Evolutionary conservation across 2,113 vertebrate species (phyloP).

Genomic region (Anseranas semipalmata): DNA sequence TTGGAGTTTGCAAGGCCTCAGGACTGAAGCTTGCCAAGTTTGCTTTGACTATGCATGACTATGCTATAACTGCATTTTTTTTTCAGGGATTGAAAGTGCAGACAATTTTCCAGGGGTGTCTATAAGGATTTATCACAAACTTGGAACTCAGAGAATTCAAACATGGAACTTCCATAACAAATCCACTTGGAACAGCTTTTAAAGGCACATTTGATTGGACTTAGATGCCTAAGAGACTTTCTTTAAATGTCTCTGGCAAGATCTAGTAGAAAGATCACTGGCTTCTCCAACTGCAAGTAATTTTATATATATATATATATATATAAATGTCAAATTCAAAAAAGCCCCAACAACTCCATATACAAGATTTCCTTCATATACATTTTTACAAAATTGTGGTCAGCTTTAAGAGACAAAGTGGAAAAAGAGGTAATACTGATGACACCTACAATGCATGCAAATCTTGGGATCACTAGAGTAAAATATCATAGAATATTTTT

Average conservation of each 20-base stretch:
- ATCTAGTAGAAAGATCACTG: not conserved
- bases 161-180: not conserved
- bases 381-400: not conserved
- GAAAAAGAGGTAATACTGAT: not conserved
- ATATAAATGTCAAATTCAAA: not conserved
- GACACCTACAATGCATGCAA: not conserved
- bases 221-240: not conserved
- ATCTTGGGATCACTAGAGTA: not conserved
- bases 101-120: not conserved
- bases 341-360: not conserved
- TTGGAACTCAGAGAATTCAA: not conserved
- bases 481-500: conserved; percentile 3
- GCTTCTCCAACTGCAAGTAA: not conserved
- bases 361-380: not conserved
- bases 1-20: not conserved
- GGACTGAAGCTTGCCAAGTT: not conserved
- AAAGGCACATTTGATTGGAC: not conserved
- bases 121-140: not conserved
- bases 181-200: not conserved
- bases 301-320: not conserved
- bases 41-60: too few species aligned
- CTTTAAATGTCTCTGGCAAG: not conserved
- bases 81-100: not conserved
- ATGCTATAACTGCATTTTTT: not conserved
- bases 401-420: not conserved